Conservation (phyloP, 1,140 invertebrate genomes). For the Cherax destructor region DNA sequence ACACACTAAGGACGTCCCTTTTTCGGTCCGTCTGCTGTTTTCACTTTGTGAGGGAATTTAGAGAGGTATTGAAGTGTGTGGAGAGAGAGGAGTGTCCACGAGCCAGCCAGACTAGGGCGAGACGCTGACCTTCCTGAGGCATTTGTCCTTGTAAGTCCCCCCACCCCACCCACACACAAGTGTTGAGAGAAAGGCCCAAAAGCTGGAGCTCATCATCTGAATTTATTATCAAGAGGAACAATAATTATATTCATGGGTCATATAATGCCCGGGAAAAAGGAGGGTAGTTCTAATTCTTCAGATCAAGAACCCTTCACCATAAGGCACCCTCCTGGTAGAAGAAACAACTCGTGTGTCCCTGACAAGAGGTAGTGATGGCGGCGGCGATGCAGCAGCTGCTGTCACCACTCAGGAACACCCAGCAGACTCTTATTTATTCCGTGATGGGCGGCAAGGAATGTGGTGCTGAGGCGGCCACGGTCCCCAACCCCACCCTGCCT, state of each 20-base stretch:
- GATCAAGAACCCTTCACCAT: too few species aligned
- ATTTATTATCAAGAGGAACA: too few species aligned
- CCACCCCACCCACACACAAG: neutral
- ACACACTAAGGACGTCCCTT: slow-evolving; percentile 38
- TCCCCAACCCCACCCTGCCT: too few species aligned
- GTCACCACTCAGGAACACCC: neutral
- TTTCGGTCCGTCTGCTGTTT: slow-evolving; percentile 34
- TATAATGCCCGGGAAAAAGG: too few species aligned
- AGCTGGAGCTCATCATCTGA: too few species aligned
- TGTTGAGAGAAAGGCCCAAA: too few species aligned
- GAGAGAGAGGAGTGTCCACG: neutral
- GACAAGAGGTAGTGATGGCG: too few species aligned
- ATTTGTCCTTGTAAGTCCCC: neutral
- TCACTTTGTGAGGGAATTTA: neutral
- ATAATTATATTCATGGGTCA: too few species aligned
- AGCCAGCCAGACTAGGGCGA: slow-evolving; percentile 9
- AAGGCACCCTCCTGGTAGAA: too few species aligned
- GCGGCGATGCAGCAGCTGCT: too few species aligned
- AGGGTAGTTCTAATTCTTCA: too few species aligned
- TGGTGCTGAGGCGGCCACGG: neutral
- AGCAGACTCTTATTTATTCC: neutral
- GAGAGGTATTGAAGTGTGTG: neutral
- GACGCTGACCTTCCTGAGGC: neutral
- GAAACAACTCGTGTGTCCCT: too few species aligned
- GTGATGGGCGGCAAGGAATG: neutral